Base-by-base conservation (phyloP, 2,113 vertebrate genomes). In the Eidolon helvum region DNA sequence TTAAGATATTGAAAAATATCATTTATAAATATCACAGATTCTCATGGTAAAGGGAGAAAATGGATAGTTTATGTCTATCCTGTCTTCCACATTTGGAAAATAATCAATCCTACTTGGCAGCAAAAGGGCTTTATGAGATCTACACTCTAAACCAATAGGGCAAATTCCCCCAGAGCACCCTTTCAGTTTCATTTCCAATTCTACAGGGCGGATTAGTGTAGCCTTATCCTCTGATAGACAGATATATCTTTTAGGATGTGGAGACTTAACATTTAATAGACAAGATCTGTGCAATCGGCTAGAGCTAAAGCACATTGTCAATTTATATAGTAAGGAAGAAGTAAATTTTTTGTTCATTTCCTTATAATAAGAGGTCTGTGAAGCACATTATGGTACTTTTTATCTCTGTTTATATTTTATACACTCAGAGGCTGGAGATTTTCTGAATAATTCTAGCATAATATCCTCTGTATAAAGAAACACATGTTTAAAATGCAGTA, bases 121-220 rank as follows among this genome's bases (percentile, higher is more conserved):
- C n/a, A 92, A 72, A 96, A 84, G 48, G 87, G 74, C 79, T 97
- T 96, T 95, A 95, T 71, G 57, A 97, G 94, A 91, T 57, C 66
- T 91, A 50, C 30, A 18, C 80, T 94, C 66, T 95, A 96, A 97
- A 94, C 95, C 91, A 97, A 95, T 86, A 95, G 71, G 61, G 22
- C 82, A 85, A 86, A 96, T 97, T 97, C 61, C 95, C 85, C 94
- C 55, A 65, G 65, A 87, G 18, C n/a, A 96, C 30, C 30, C 85
- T 97, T 96, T 91, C 97, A 96, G 97, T 97, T 97, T 87, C 53
- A 69, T 97, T 98, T 98, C 89, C 91, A 97, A 7, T 95, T 93
- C 95, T 91, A 84, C 61, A 57, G 74, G 14, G 92, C 0, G 59
- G 94, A 97, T 98, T 98, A 98, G 57, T 94, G 75, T 95, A 96